Conservation (phyloP, 2,113 vertebrate species). For the Pseudorhombus dupliciocellatus region DNA sequence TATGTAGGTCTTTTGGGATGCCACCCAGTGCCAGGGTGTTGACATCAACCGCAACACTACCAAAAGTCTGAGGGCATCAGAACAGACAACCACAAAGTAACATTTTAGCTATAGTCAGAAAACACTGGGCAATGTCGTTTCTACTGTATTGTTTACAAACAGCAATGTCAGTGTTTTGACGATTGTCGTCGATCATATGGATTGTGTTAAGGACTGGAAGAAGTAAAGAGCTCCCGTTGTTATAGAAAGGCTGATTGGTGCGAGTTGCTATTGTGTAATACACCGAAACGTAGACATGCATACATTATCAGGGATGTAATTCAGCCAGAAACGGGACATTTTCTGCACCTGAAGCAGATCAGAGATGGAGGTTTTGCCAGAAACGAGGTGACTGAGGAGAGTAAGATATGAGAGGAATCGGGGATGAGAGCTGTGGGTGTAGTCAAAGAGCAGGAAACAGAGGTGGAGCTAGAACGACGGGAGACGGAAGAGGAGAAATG, state of each 20-base stretch:
- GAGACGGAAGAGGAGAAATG: slow-evolving; percentile 64
- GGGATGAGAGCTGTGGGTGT: slow-evolving; percentile 36
- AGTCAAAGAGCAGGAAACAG: slow-evolving; percentile 58
- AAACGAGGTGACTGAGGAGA: slow-evolving; percentile 26
- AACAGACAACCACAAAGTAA: slow-evolving; percentile 39
- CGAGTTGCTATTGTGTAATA: slow-evolving; percentile 24
- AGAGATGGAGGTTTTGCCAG: slow-evolving; percentile 17
- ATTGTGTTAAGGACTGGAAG: slow-evolving; percentile 1
- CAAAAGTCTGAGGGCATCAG: slow-evolving; percentile 53
- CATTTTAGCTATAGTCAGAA: not conserved
- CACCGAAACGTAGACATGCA: not conserved
- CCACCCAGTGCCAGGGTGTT: slow-evolving; percentile 66
- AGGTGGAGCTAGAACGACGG: slow-evolving; percentile 59
- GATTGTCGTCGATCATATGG: too few species aligned
- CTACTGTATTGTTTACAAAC: slow-evolving; percentile 30
- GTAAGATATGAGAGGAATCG: slow-evolving; percentile 17
- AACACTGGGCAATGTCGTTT: slow-evolving; percentile 13
- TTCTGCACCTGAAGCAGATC: not conserved
- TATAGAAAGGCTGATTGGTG: slow-evolving; percentile 12
- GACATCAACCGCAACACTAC: slow-evolving; percentile 53
- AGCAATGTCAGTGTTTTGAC: slow-evolving; percentile 28
- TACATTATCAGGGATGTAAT: slow-evolving; percentile 3
- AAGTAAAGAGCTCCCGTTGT: slow-evolving; percentile 10
- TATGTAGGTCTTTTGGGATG: slow-evolving; percentile 68
- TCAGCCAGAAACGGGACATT: slow-evolving; percentile 1